Conservation (phyloP, 2,888 invertebrate species). For the Nymphalis polychloros region DNA sequence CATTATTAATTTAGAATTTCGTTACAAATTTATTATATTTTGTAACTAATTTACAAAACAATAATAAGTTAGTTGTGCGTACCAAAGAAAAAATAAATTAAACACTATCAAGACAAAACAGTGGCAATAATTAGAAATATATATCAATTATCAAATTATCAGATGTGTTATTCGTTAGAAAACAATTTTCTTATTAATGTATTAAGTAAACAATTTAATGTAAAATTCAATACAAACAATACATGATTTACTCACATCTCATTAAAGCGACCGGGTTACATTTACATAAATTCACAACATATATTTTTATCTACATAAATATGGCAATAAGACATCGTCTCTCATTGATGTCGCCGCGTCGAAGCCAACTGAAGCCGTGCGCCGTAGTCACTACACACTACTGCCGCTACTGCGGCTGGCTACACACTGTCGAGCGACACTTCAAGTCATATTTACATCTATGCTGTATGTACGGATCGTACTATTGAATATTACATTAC, state of each 20-base stretch:
- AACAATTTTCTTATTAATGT: too few species aligned
- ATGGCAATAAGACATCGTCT: slow-evolving; percentile 42
- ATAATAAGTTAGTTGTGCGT: too few species aligned
- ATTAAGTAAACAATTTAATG: neutral
- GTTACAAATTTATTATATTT: too few species aligned
- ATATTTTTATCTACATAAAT: slow-evolving; percentile 38
- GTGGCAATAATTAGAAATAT: too few species aligned
- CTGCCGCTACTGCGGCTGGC: slow-evolving; percentile 55
- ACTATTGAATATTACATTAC: slow-evolving; percentile 32
- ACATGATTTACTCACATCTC: slow-evolving; percentile 15
- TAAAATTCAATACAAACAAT: neutral
- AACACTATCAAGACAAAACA: neutral
- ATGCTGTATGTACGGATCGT: slow-evolving; percentile 38
- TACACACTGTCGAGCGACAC: slow-evolving; percentile 76
- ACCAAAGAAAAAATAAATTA: neutral
- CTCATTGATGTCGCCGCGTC: slow-evolving; percentile 64
- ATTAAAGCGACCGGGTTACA: slow-evolving; percentile 37
- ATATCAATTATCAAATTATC: too few species aligned
- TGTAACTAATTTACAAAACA: too few species aligned
- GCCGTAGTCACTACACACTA: slow-evolving; percentile 78
- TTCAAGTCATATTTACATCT: slow-evolving; percentile 62
- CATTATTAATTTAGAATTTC: neutral
- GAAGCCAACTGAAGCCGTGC: slow-evolving; percentile 77
- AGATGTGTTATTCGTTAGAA: too few species aligned
- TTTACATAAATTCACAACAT: slow-evolving; percentile 39